These are phyloP conservation scores for Caenorhabditis sp. DNA, from an alignment of 2,888 invertebrate genomes.

Conservation along the genomic window DNA sequence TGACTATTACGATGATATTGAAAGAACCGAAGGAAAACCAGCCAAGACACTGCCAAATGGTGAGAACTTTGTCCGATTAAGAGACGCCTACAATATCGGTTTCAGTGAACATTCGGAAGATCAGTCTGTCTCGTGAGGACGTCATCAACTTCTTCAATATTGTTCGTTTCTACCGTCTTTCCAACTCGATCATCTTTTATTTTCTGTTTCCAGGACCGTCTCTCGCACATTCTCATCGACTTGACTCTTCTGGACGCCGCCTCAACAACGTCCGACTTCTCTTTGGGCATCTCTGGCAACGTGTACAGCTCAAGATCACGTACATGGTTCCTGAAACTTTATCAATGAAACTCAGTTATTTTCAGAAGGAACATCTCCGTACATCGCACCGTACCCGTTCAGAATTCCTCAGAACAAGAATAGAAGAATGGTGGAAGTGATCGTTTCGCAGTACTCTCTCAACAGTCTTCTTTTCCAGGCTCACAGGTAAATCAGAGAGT, in stretches of 20 bases:
- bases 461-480: conserved; percentile 68
- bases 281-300: conserved; percentile 67
- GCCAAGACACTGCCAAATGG: conserved; percentile 35
- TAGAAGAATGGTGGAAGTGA: conserved; percentile 64
- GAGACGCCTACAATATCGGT: conserved; percentile 9
- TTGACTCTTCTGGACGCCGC: conserved; percentile 66
- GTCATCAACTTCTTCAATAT: conserved; percentile 69
- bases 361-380: conserved; percentile 66
- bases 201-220: no score
- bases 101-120: conserved; percentile 38
- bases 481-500: conserved; percentile 55
- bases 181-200: no score
- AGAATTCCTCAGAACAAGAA: conserved; percentile 62
- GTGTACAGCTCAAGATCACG: conserved; percentile 64
- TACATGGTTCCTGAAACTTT: conserved; percentile 14
- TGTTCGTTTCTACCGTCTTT: conserved; percentile 43
- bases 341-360: background rate
- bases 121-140: conserved; percentile 56
- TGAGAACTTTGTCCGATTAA: background rate
- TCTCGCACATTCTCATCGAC: conserved; percentile 67
- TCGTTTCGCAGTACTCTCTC: conserved; percentile 64
- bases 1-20: conserved; percentile 64
- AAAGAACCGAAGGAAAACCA: conserved; percentile 50
- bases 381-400: conserved; percentile 65
- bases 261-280: conserved; percentile 63